A percentile compares a stretch with the other conserved stretches of the same genome.
Conservation (phyloP, 1,140 invertebrate species). For the Choristoneura fumiferana region DNA sequence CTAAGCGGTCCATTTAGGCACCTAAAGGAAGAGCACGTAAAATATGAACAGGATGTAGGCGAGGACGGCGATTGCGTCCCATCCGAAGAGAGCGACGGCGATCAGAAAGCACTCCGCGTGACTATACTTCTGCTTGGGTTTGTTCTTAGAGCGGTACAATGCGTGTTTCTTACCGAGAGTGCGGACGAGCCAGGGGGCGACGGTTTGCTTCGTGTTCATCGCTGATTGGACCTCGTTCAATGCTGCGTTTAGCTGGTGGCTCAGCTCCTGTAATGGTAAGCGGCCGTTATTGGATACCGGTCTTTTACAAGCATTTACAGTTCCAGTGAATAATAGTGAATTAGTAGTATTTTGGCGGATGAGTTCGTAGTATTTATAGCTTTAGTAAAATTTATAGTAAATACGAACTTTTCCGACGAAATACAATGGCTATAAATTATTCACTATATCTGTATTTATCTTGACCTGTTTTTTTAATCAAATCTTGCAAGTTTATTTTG, state of each 20-base stretch:
- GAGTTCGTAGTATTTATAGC: too few relatives aligned
- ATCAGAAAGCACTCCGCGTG: not conserved
- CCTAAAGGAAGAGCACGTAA: not conserved
- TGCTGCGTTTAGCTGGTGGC: constrained; percentile 93
- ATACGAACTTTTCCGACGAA: too few relatives aligned
- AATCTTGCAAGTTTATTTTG: too few relatives aligned
- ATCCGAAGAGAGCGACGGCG: not conserved
- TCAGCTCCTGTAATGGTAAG: constrained; percentile 85
- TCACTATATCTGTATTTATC: too few relatives aligned
- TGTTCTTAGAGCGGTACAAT: not conserved
- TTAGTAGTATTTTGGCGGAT: too few relatives aligned
- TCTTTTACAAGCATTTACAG: too few relatives aligned
- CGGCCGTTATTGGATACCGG: too few relatives aligned
- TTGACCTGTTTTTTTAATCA: too few relatives aligned
- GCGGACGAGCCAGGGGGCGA: constrained; percentile 94
- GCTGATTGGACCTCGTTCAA: constrained; percentile 89
- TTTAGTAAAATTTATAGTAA: too few relatives aligned
- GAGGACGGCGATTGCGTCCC: not conserved
- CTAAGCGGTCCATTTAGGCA: too few relatives aligned
- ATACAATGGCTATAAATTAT: too few relatives aligned
- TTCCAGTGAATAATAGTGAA: too few relatives aligned
- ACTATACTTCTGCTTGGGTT: not conserved
- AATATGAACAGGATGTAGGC: not conserved
- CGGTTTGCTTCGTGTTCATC: constrained; percentile 84
- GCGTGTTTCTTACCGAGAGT: constrained; percentile 80